phyloP scores from a whole-genome alignment of 2,888 invertebrate species.

The Resseliella maxima region DNA sequence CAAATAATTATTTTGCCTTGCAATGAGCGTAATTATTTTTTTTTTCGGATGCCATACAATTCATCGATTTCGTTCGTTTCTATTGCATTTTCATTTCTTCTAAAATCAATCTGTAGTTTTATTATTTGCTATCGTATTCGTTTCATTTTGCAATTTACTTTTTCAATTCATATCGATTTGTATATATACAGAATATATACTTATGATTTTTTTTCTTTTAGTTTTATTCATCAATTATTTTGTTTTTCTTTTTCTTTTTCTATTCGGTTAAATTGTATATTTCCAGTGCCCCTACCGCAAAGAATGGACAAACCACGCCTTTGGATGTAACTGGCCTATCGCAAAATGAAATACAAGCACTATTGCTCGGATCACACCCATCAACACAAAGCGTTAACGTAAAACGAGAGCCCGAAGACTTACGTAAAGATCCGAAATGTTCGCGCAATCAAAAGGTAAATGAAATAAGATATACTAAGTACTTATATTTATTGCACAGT shows the following conservation, averaged over 20 bases:
- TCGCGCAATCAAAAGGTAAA: constrained; percentile 67
- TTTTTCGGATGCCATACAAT: background rate
- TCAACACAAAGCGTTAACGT: constrained; percentile 67
- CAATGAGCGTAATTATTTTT: background rate
- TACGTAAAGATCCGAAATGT: constrained; percentile 68
- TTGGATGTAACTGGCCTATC: constrained; percentile 69
- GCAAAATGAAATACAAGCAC: constrained; percentile 69
- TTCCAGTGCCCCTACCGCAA: constrained; percentile 65
- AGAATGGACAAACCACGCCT: constrained; percentile 69
- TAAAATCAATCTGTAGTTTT: background rate
- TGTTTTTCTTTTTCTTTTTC: constrained; percentile 58
- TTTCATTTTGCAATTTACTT: background rate
- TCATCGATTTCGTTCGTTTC: background rate
- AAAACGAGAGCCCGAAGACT: constrained; percentile 68
- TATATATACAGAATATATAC: too few relatives aligned
- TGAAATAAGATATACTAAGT: constrained; percentile 58
- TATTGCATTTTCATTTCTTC: constrained; percentile 14
- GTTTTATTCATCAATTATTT: background rate
- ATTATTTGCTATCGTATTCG: background rate
- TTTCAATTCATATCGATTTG: constrained; percentile 6
- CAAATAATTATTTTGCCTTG: constrained; percentile 5
- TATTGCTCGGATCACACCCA: constrained; percentile 69
- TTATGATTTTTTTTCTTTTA: background rate
- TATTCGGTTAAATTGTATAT: constrained; percentile 10
- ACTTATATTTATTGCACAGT: background rate